phyloP scores from a whole-genome alignment of 2,797 vertebrate genomes.

The Mormyrus proboscirostris region DNA sequence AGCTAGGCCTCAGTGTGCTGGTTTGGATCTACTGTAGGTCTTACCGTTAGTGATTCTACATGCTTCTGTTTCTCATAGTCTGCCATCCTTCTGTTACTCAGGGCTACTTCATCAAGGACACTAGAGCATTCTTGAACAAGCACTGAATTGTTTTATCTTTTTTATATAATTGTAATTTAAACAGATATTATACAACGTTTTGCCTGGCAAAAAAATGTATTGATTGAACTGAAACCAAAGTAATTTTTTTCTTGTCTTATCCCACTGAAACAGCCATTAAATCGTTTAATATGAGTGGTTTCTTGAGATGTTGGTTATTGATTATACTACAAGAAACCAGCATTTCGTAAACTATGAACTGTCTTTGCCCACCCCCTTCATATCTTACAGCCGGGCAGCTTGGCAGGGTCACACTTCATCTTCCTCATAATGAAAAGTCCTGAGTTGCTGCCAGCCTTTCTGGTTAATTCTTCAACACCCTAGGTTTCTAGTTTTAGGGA shows the following conservation, averaged over 20 bases:
- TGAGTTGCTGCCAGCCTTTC: neutral
- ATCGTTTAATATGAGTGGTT: neutral
- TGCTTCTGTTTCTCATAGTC: constrained; percentile 21
- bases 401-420: neutral
- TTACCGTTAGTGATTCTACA: constrained; percentile 51
- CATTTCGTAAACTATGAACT: neutral
- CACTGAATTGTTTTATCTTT: constrained; percentile 21
- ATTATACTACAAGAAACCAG: neutral
- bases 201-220: neutral
- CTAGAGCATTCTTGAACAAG: constrained; percentile 6
- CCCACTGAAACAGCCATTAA: neutral
- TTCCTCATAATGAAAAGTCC: neutral
- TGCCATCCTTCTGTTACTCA: constrained; percentile 31
- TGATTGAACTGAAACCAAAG: constrained; percentile 4
- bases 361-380: neutral
- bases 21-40: constrained; percentile 6
- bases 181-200: neutral
- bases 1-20: neutral
- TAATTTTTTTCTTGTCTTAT: neutral
- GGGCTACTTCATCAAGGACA: constrained; percentile 60
- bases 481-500: neutral
- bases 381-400: too few relatives aligned
- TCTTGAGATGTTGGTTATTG: neutral
- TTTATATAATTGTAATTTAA: neutral
- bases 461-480: neutral